Base-by-base conservation (phyloP, 2,888 invertebrate species). In the Conistra vaccinii region DNA sequence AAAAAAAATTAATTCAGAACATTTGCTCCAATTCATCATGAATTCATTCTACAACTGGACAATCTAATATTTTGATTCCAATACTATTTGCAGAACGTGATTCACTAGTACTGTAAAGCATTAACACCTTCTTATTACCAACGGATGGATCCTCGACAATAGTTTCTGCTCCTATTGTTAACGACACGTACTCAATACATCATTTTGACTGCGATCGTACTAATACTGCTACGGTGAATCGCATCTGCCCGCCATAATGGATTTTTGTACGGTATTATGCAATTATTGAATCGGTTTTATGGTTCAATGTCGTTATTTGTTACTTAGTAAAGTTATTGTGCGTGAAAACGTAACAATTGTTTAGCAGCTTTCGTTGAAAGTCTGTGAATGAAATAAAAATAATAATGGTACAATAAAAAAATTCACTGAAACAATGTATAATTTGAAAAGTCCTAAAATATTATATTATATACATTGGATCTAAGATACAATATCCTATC, bases 171-270 rank as follows among this genome's bases (percentile, higher is more conserved):
- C 80, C 90, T 85, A 93, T 95, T 95, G 95, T 95, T 86, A 81
- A 77, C 87, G 90, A 93, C 95, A 95, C 95, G 95, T 86, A 89
- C 90, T 83, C 88, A 48, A 90, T 93, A 84, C 89, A 90, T 93
- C 92, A 92, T 88, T 88, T 87, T 93, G 92, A 92, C 91, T 69
- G 83, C 85, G 86, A 89, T 88, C 85, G 85, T 84, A 85, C 86
- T 86, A 81, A 80, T 85, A 81, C 67, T 61, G 80, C 69, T 65
- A 86, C 76, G 74, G 73, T 72, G 76, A 72, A 72, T 78, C 61
- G 76, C 87, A 87, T 87, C 87, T 87, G 87, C 83, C 76, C 66
- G 62, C 71, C 32, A 67, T 73, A 87, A 87, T 88, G 78, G 71
- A 86, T 85, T 86, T 39, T 66, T 85, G 70, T 74, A 85, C 83